Evolutionary conservation across 2,888 invertebrate species (phyloP).

Genomic region (Cephalotes varians): DNA sequence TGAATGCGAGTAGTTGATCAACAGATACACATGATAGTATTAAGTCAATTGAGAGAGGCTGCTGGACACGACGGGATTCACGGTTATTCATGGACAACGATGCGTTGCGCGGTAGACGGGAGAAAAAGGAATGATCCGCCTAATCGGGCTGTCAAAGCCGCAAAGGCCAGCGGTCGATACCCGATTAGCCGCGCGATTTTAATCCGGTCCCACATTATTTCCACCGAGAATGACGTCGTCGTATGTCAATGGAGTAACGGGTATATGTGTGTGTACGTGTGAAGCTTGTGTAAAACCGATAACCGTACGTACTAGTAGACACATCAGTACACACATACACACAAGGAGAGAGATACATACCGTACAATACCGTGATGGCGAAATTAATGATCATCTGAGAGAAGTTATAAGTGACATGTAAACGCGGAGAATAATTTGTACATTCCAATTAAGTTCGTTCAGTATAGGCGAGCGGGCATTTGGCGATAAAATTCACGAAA

Average conservation of each 20-base stretch:
- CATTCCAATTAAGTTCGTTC: constrained; percentile 92
- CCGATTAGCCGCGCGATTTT: constrained; percentile 46
- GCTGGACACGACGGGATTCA: constrained; percentile 70
- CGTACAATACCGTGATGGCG: constrained; percentile 25
- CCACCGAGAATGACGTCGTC: constrained; percentile 22
- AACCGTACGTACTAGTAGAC: constrained; percentile 66
- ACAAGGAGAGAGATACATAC: neutral
- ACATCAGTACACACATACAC: constrained; percentile 23
- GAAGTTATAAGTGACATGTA: constrained; percentile 62
- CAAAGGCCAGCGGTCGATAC: constrained; percentile 75
- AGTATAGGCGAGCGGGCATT: constrained; percentile 77
- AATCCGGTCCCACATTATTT: constrained; percentile 50
- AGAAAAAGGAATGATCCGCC: neutral
- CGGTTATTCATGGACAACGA: constrained; percentile 71
- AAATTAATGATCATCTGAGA: constrained; percentile 67
- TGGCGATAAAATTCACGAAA: constrained; percentile 30
- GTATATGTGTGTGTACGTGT: too few species aligned
- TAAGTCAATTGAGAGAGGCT: constrained; percentile 79
- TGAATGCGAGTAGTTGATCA: constrained; percentile 70
- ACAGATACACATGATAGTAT: constrained; percentile 78
- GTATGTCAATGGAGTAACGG: constrained; percentile 49
- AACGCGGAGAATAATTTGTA: constrained; percentile 89
- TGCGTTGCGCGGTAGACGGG: constrained; percentile 19
- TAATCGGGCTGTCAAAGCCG: constrained; percentile 61
- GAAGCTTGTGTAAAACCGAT: constrained; percentile 47